These are phyloP conservation scores for Mythimna albipuncta DNA, from an alignment of 2,888 invertebrate species.

Conservation along the genomic window DNA sequence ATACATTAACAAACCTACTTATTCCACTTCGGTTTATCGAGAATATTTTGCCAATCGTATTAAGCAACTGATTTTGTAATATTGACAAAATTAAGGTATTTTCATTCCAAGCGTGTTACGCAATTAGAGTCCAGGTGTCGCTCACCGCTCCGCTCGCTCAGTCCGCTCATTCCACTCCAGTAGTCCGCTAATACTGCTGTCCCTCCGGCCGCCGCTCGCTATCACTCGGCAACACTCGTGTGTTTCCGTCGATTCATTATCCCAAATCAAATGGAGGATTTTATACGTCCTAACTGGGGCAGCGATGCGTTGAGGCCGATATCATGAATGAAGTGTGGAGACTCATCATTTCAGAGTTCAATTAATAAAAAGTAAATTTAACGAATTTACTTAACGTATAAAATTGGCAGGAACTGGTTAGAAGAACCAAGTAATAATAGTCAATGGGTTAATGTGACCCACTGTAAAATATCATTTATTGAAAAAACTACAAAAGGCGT, in stretches of 20 bases:
- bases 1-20: neutral
- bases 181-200: constrained; percentile 20
- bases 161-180: constrained; percentile 1
- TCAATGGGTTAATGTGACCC: neutral
- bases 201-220: constrained; percentile 22
- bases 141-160: neutral
- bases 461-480: neutral
- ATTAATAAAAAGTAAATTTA: neutral
- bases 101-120: neutral
- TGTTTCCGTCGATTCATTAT: constrained; percentile 43
- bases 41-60: neutral
- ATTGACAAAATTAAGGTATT: neutral
- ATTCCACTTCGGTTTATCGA: neutral
- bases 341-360: neutral
- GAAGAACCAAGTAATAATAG: neutral
- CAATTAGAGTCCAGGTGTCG: constrained; percentile 9
- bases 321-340: neutral
- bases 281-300: constrained; percentile 26
- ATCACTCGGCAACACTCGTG: constrained; percentile 43
- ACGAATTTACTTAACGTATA: neutral
- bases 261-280: constrained; percentile 42
- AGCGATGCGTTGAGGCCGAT: constrained; percentile 23
- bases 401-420: too few relatives aligned
- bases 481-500: too few relatives aligned
- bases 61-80: neutral